Base-by-base conservation (phyloP, 2,113 vertebrate genomes). In the Ictalurus punctatus region DNA sequence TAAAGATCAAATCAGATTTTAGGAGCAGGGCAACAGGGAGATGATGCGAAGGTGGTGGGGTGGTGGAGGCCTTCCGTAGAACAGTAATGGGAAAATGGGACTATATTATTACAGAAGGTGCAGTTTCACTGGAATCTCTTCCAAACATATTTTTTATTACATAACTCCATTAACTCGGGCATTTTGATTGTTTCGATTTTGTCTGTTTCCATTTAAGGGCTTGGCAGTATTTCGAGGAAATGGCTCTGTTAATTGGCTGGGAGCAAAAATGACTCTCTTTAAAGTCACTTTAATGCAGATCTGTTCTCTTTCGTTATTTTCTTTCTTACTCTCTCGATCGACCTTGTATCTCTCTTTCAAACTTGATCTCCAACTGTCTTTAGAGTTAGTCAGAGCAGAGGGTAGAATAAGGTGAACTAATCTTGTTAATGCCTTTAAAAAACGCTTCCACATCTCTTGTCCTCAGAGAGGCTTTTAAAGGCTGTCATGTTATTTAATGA, bases 241-340 rank as follows among this genome's bases (percentile, higher is more conserved):
- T 91, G 12, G 61, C 61, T 91, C n/a, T 82, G 87, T 86, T 88
- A 92, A 93, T 90, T 90, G 91, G 56, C 86, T 85, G 86, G 91
- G 85, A 88, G 83, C 54, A 83, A 37, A 80, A 76, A 40, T 89
- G 83, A 14, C 27, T 30, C 65, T 69, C 65, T 69, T 12, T 13
- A 69, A 30, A 67, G 30, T 40, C 2, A 10, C 34, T 74, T 74
- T 21, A 40, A 44, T 52, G 71, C 34, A 73, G 40, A 25, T 85
- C 67, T 40, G 25, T 23, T 59, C 16, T 37, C n/a, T 40, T 17
- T 85, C 8, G 0, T 19, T 30, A 3, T 88, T 58, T 23, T 40
- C 34, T 48, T 82, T 23, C 30, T 65, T 74, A 9, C 4, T 69
- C 65, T 67, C 65, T n/a, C 14, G 65, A 67, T 67, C n/a, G 5